A percentile compares a stretch with the other conserved stretches of the same genome.
These are phyloP conservation scores for Loriculus beryllinus DNA, from an alignment of 2,797 vertebrate genomes.

Conservation along the genomic window DNA sequence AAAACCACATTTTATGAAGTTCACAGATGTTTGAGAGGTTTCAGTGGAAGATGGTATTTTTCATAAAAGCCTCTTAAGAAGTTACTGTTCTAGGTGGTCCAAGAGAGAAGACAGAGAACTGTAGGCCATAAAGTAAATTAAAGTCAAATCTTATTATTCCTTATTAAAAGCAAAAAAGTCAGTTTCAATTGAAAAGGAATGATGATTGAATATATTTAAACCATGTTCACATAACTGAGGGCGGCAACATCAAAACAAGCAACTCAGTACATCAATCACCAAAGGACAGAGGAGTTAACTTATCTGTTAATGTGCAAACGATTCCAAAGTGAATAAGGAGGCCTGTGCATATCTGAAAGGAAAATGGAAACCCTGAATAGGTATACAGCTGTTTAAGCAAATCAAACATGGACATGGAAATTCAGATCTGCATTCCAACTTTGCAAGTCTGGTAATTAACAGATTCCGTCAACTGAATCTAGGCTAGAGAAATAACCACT, in stretches of 20 bases:
- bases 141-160: not conserved
- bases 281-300: not conserved
- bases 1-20: not conserved
- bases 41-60: not conserved
- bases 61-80: not conserved
- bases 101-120: not conserved
- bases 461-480: not conserved
- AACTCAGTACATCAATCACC: not conserved
- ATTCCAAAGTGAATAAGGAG: not conserved
- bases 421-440: not conserved
- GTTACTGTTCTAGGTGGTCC: not conserved
- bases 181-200: not conserved
- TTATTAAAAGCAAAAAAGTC: not conserved
- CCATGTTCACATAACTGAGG: not conserved
- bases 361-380: not conserved
- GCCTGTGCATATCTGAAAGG: not conserved
- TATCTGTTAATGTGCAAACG: not conserved
- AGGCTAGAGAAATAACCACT: not conserved
- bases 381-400: not conserved
- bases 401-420: not conserved
- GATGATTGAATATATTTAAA: not conserved
- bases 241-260: not conserved
- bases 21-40: not conserved
- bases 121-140: not conserved
- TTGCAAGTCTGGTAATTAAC: not conserved